Percentiles rank a stretch among this genome's conserved stretches.
Conservation (phyloP, 2,888 invertebrate species). For the Ptilodon capucinus region DNA sequence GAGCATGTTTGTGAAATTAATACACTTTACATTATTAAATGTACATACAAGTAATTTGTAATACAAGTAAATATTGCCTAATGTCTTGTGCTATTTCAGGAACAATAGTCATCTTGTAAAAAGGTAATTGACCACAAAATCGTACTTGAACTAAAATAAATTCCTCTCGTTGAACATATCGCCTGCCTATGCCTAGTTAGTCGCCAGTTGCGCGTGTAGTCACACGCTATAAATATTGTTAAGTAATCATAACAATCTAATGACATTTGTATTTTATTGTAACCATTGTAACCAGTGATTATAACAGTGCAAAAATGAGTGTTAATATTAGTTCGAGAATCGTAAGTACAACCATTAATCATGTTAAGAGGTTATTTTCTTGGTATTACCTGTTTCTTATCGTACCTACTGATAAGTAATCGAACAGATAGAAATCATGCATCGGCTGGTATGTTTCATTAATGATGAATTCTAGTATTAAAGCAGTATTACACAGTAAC, state of each 20-base stretch:
- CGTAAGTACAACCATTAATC: constrained; percentile 40
- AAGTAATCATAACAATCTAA: neutral
- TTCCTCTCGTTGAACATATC: constrained; percentile 16
- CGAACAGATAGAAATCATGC: constrained; percentile 15
- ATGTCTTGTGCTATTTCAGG: constrained; percentile 34
- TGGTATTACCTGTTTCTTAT: constrained; percentile 6
- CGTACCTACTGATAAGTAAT: constrained; percentile 30
- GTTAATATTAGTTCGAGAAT: constrained; percentile 40
- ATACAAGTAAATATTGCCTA: constrained; percentile 9
- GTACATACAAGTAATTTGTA: no score
- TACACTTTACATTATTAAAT: no score
- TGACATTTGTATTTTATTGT: neutral
- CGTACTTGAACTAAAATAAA: constrained; percentile 30
- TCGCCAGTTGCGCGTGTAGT: constrained; percentile 8
- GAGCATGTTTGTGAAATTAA: no score
- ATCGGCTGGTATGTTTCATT: constrained; percentile 12
- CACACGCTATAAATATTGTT: neutral
- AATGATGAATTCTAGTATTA: constrained; percentile 8
- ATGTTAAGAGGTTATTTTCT: constrained; percentile 27
- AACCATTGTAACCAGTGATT: neutral
- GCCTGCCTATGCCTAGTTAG: constrained; percentile 5
- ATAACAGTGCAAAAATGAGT: constrained; percentile 32
- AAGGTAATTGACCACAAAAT: constrained; percentile 29
- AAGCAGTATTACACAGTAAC: neutral
- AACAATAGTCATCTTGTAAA: constrained; percentile 44